A percentile compares a stretch with the other conserved stretches of the same genome.
Conservation (phyloP, 2,888 invertebrate species). For the Phorcus lineatus region DNA sequence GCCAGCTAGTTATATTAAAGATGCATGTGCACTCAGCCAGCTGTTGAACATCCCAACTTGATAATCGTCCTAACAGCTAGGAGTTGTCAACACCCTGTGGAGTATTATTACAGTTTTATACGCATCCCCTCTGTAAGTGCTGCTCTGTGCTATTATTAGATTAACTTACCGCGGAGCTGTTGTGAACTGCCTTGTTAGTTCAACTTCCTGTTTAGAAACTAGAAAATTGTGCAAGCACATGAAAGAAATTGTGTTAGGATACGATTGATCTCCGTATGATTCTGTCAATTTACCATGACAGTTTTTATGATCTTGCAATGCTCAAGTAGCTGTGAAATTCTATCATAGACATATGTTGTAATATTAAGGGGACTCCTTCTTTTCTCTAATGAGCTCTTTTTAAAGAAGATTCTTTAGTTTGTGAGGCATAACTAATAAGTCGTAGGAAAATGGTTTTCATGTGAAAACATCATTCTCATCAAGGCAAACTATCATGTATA, state of each 20-base stretch:
- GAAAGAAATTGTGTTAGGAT: conserved; percentile 3
- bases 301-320: not conserved
- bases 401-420: too few relatives aligned
- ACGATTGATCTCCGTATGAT: not conserved
- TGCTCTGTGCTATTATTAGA: not conserved
- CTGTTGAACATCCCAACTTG: not conserved
- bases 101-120: conserved; percentile 15
- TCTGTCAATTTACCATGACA: not conserved
- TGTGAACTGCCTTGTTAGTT: conserved; percentile 13
- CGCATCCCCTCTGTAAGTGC: not conserved
- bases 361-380: not conserved
- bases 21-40: too few relatives aligned
- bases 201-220: not conserved
- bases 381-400: too few relatives aligned
- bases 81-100: not conserved
- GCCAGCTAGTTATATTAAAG: too few relatives aligned
- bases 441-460: too few relatives aligned
- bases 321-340: not conserved
- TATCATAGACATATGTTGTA: not conserved
- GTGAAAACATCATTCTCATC: too few relatives aligned
- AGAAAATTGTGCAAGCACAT: conserved; percentile 15
- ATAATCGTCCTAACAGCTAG: not conserved
- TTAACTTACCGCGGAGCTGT: not conserved
- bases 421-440: too few relatives aligned
- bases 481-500: too few relatives aligned